Evolutionary conservation across 2,113 vertebrate species (phyloP).

Genomic region (human): GRCh38 chr18:37997001-37997500

Average conservation of each 20-base stretch:
- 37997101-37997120: not conserved
- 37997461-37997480: not conserved
- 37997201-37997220: not conserved
- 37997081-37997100: not conserved
- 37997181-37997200: not conserved
- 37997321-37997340: conserved; percentile 30
- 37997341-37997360: conserved; percentile 27
- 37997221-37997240: conserved; percentile 13
- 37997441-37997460: not conserved
- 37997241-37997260: conserved; percentile 30
- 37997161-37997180: not conserved
- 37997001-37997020: not conserved
- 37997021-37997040: not conserved
- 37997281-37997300: not conserved
- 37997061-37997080: not conserved
- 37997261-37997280: conserved; percentile 29
- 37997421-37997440: conserved; percentile 39
- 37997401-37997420: not conserved
- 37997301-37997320: conserved; percentile 12
- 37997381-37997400: not conserved
- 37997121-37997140: not conserved
- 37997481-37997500: not conserved
- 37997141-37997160: not conserved
- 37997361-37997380: conserved; percentile 4
- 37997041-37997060: not conserved